phyloP scores from a whole-genome alignment of 2,888 invertebrate genomes.

The Anagyrus pseudococci region DNA sequence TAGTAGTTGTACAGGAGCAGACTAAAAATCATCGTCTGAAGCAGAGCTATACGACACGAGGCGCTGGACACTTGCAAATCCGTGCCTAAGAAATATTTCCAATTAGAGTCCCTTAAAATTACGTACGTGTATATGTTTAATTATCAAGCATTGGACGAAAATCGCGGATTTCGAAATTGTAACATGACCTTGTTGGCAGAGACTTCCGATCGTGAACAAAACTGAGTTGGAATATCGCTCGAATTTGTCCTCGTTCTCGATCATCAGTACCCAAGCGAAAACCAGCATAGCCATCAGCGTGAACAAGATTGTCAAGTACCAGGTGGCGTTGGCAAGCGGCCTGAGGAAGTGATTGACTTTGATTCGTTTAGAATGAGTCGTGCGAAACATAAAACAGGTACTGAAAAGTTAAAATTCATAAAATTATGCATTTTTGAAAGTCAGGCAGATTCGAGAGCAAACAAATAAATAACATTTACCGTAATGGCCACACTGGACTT shows the following conservation, averaged over 20 bases:
- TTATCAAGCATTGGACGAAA: neutral
- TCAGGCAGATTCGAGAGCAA: no score
- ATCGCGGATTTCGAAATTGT: neutral
- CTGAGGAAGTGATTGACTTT: slow-evolving; percentile 41
- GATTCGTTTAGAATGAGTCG: slow-evolving; percentile 39
- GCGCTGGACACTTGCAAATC: slow-evolving; percentile 45
- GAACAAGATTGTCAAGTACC: slow-evolving; percentile 39
- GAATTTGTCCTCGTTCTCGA: slow-evolving; percentile 34
- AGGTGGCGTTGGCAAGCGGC: slow-evolving; percentile 43
- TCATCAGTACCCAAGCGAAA: slow-evolving; percentile 39
- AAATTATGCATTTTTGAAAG: slow-evolving; percentile 18
- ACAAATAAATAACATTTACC: neutral
- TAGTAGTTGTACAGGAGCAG: slow-evolving; percentile 54
- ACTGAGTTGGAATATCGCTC: slow-evolving; percentile 34
- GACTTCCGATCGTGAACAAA: slow-evolving; percentile 41
- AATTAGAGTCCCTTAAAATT: neutral
- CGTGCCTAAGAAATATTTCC: neutral
- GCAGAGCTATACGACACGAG: slow-evolving; percentile 47
- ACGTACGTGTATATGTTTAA: neutral
- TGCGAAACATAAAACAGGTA: slow-evolving; percentile 47
- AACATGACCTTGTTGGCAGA: slow-evolving; percentile 48
- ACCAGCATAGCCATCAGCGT: slow-evolving; percentile 17
- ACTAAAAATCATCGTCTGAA: slow-evolving; percentile 49
- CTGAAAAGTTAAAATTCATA: slow-evolving; percentile 40
- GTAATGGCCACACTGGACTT: no score